Conservation (phyloP, 2,797 vertebrate genomes). For the Mico argentatus region DNA sequence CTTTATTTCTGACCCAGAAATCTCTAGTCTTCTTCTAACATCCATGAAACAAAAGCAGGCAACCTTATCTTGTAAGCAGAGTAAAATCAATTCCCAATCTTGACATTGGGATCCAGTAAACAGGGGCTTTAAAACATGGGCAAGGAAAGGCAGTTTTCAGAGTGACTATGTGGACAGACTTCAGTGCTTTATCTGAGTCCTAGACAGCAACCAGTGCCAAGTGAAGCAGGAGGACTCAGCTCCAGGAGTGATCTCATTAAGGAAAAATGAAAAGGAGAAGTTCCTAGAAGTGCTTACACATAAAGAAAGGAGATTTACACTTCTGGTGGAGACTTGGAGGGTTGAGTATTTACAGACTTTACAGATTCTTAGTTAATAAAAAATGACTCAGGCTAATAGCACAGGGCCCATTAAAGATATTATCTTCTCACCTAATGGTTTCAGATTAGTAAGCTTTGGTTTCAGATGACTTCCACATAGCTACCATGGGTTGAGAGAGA, state of each 20-base stretch:
- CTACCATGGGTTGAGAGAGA: background rate
- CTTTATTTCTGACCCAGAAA: background rate
- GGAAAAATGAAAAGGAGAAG: background rate
- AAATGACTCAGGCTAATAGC: background rate
- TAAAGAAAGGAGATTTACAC: background rate
- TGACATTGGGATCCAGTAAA: background rate
- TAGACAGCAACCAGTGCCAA: background rate
- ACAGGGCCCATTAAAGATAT: background rate
- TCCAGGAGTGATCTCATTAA: background rate
- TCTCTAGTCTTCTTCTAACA: background rate
- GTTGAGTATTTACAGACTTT: background rate
- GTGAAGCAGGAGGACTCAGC: background rate
- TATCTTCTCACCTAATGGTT: background rate
- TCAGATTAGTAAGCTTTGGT: background rate
- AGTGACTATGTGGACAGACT: background rate
- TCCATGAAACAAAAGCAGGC: background rate
- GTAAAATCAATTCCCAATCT: constrained; percentile 6
- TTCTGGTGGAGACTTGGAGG: constrained; percentile 1
- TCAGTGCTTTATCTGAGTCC: background rate
- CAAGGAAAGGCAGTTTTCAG: background rate
- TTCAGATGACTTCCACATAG: background rate
- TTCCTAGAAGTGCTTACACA: background rate
- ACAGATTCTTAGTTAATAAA: background rate
- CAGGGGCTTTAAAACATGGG: background rate
- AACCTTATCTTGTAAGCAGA: background rate